These are phyloP conservation scores for Argyresthia albistria DNA, from an alignment of 2,888 invertebrate genomes.

Conservation along the genomic window DNA sequence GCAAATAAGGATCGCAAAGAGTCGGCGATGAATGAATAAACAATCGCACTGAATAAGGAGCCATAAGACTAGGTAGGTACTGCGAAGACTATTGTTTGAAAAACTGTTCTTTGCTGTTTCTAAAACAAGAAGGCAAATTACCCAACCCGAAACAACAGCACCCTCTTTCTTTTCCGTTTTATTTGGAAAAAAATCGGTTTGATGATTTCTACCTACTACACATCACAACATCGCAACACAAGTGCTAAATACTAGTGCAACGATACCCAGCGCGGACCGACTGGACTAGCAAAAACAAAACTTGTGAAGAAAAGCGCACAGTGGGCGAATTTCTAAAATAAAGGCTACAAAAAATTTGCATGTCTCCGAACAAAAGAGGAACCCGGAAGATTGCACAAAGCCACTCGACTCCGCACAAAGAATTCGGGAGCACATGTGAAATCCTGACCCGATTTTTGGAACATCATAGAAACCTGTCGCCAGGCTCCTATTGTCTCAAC, in stretches of 20 bases:
- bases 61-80: no score
- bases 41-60: not conserved
- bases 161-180: not conserved
- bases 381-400: slow-evolving; percentile 67
- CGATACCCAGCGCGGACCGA: not conserved
- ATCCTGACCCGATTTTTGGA: slow-evolving; percentile 64
- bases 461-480: slow-evolving; percentile 37
- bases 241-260: not conserved
- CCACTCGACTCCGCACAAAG: slow-evolving; percentile 24
- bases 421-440: slow-evolving; percentile 54
- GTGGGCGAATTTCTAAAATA: slow-evolving; percentile 19
- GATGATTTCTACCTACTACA: no score
- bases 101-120: no score
- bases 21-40: not conserved
- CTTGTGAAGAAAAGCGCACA: slow-evolving; percentile 7
- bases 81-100: no score
- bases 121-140: no score
- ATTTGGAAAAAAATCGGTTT: no score
- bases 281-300: slow-evolving; percentile 18
- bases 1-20: not conserved
- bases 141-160: no score
- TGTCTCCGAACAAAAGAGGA: slow-evolving; percentile 37
- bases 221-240: no score
- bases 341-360: slow-evolving; percentile 51
- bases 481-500: slow-evolving; percentile 45